Evolutionary conservation across 2,113 vertebrate genomes (phyloP).

Genomic region (Ceuthmochares aereus): DNA sequence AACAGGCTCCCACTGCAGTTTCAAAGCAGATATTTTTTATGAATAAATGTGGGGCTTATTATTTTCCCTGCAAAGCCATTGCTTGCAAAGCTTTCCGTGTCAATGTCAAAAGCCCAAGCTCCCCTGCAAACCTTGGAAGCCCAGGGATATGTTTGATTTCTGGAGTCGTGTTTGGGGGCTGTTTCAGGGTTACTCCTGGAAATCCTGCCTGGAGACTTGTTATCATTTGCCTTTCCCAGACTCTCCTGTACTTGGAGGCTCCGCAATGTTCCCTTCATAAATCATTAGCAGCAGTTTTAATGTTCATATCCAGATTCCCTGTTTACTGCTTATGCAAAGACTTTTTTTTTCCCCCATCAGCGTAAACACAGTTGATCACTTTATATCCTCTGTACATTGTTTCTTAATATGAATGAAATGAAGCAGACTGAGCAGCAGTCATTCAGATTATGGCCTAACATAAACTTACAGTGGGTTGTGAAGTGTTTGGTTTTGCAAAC

Average conservation of each 20-base stretch:
- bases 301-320: neutral
- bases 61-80: neutral
- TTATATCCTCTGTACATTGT: conserved; percentile 71
- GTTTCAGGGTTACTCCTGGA: neutral
- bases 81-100: neutral
- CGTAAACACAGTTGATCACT: conserved; percentile 66
- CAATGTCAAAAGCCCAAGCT: accelerated
- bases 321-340: neutral
- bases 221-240: neutral
- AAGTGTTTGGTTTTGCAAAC: conserved; percentile 63
- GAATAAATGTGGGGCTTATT: neutral
- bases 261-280: neutral
- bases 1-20: conserved; percentile 6
- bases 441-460: conserved; percentile 15
- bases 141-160: neutral
- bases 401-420: conserved; percentile 63
- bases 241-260: neutral
- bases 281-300: neutral
- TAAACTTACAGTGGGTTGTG: conserved; percentile 33
- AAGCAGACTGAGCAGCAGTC: conserved; percentile 51
- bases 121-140: neutral
- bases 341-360: neutral
- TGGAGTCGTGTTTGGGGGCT: neutral
- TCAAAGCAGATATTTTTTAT: conserved; percentile 32
- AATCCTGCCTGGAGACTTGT: neutral